These are phyloP conservation scores for Okamejei kenojei DNA, from an alignment of 2,797 vertebrate genomes.

Conservation along the genomic window DNA sequence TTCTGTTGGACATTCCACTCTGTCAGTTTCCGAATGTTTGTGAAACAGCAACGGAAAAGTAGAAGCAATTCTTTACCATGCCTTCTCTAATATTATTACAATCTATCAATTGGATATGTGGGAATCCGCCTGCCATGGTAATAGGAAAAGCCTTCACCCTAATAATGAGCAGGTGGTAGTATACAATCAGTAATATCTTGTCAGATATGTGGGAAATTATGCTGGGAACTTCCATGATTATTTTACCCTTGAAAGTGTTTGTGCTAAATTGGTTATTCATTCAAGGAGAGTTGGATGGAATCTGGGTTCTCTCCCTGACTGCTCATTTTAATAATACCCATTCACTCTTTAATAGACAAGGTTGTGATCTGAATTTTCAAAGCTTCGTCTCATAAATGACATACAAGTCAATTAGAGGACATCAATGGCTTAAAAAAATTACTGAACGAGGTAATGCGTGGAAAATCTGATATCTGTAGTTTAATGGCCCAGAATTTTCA, in stretches of 20 bases:
- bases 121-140: neutral
- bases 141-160: neutral
- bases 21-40: neutral
- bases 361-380: neutral
- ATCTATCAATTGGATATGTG: neutral
- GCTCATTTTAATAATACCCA: neutral
- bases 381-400: neutral
- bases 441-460: neutral
- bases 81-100: neutral
- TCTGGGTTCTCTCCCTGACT: neutral
- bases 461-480: neutral
- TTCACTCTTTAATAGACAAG: neutral
- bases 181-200: neutral
- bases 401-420: neutral
- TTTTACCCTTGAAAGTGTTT: neutral
- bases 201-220: conserved; percentile 1
- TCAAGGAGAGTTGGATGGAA: neutral
- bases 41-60: neutral
- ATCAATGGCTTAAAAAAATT: neutral
- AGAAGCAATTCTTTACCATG: neutral
- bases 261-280: neutral
- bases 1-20: neutral
- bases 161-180: neutral
- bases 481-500: neutral
- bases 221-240: neutral